phyloP scores from a whole-genome alignment of 2,113 vertebrate genomes.

The Taxidea taxus region DNA sequence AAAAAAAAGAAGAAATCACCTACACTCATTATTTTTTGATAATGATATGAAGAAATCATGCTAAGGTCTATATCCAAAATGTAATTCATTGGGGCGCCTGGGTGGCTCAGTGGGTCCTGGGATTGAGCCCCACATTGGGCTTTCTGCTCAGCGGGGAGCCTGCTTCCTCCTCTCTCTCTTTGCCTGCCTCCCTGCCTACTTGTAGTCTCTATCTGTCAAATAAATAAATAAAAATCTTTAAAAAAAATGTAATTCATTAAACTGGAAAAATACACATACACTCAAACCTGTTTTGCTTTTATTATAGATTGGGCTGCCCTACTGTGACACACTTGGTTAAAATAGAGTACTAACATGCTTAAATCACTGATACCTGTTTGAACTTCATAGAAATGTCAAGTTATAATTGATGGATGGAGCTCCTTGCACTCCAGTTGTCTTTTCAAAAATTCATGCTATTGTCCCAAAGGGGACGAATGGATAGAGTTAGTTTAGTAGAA shows the following conservation, averaged over 20 bases:
- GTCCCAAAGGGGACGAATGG: neutral
- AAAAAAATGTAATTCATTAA: constrained; percentile 37
- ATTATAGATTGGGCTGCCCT: neutral
- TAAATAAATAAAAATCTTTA: no score
- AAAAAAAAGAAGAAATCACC: neutral
- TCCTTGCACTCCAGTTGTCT: neutral
- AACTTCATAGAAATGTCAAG: neutral
- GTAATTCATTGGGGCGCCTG: neutral
- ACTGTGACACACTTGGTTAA: neutral
- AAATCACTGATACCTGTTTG: neutral
- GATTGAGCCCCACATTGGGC: no score
- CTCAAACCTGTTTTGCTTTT: neutral
- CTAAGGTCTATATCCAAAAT: constrained; percentile 3
- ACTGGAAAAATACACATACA: neutral
- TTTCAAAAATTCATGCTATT: constrained; percentile 5
- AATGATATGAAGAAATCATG: neutral
- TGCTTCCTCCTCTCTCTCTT: no score
- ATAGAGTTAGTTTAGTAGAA: neutral
- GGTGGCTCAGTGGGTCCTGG: no score
- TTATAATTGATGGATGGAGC: neutral
- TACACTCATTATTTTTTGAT: neutral
- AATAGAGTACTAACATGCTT: neutral
- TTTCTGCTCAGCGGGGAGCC: no score
- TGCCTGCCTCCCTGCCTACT: no score
- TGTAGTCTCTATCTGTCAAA: no score